These are phyloP conservation scores for Cantharis rustica DNA, from an alignment of 2,888 invertebrate species.

Conservation along the genomic window DNA sequence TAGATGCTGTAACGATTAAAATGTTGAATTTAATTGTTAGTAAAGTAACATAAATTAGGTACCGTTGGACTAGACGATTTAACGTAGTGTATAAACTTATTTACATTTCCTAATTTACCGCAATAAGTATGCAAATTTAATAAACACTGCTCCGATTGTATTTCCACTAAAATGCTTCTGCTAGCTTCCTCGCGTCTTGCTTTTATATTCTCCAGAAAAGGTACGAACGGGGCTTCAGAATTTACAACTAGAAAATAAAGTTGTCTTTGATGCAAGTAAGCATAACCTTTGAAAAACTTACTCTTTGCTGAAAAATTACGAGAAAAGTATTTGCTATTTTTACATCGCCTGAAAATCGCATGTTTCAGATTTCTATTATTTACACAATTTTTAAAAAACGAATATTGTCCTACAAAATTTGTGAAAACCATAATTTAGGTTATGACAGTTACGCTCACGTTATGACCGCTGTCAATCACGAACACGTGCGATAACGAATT, in stretches of 20 bases:
- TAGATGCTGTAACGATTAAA: slow-evolving; percentile 63
- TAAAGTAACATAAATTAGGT: slow-evolving; percentile 5
- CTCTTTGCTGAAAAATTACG: slow-evolving; percentile 28
- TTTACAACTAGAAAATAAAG: not conserved
- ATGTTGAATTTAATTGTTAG: slow-evolving; percentile 1
- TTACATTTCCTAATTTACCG: slow-evolving; percentile 66
- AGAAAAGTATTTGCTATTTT: slow-evolving; percentile 5
- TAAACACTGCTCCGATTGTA: slow-evolving; percentile 72
- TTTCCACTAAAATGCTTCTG: slow-evolving; percentile 75
- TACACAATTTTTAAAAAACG: slow-evolving; percentile 20
- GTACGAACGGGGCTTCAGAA: slow-evolving; percentile 36
- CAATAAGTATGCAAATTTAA: slow-evolving; percentile 73
- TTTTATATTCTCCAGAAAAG: slow-evolving; percentile 64
- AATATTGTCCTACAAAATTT: slow-evolving; percentile 11
- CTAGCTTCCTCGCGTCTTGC: slow-evolving; percentile 68
- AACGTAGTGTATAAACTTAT: slow-evolving; percentile 69
- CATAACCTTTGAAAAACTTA: slow-evolving; percentile 29
- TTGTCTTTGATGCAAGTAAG: not conserved
- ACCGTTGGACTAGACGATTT: slow-evolving; percentile 52
- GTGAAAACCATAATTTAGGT: slow-evolving; percentile 2
- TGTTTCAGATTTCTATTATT: slow-evolving; percentile 14
- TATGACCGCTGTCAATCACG: not conserved
- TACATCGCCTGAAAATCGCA: not conserved
- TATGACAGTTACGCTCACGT: not conserved
- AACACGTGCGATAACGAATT: not conserved